Evolutionary conservation across 2,113 vertebrate genomes (phyloP).

Genomic region (Phaethornis superciliosus): DNA sequence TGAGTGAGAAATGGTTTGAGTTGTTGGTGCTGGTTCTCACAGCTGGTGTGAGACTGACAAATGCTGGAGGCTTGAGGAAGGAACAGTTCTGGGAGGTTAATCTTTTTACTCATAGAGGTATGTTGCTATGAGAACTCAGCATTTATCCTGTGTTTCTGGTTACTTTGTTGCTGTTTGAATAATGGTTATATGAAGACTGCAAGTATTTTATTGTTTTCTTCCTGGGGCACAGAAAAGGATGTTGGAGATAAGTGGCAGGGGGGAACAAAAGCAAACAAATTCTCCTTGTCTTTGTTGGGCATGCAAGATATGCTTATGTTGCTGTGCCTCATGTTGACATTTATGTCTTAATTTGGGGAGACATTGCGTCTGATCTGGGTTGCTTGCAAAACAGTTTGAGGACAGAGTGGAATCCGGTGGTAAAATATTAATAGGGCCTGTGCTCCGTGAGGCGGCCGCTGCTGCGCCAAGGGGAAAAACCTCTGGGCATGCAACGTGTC

Average conservation of each 20-base stretch:
- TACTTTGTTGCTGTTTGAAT: conserved; percentile 28
- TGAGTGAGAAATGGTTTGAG: neutral
- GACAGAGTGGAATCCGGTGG: neutral
- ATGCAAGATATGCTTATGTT: neutral
- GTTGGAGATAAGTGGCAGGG: neutral
- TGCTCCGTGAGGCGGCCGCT: accelerated
- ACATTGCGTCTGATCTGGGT: neutral
- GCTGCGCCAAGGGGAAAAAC: neutral
- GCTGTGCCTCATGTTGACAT: neutral
- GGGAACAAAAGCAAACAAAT: conserved; percentile 1
- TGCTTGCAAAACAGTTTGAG: conserved; percentile 17
- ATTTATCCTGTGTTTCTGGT: conserved; percentile 18
- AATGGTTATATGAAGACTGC: neutral
- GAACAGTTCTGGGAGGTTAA: conserved; percentile 3
- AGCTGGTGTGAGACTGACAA: neutral
- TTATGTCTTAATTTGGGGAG: conserved; percentile 15
- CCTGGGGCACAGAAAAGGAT: neutral
- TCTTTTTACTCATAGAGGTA: conserved; percentile 41
- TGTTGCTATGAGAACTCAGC: conserved; percentile 58
- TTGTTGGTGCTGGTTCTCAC: conserved; percentile 19
- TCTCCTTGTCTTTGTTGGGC: neutral
- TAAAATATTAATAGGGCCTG: conserved; percentile 25
- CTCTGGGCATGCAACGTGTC: neutral
- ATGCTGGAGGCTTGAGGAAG: neutral
- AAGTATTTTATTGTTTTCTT: conserved; percentile 40